These are phyloP conservation scores for Prolemur simus DNA, from an alignment of 2,113 vertebrate genomes.

Conservation along the genomic window DNA sequence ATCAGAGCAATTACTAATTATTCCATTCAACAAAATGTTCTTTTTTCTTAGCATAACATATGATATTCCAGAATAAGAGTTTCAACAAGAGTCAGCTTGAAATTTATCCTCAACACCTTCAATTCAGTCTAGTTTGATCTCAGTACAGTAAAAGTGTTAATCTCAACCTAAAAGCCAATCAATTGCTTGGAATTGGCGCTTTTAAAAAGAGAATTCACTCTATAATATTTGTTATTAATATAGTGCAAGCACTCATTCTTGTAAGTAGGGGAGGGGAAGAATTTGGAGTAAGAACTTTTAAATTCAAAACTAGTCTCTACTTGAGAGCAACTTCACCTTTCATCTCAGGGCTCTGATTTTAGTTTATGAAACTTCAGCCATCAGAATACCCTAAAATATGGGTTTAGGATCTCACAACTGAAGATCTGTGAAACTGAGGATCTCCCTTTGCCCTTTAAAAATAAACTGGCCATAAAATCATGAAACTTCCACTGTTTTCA, in stretches of 20 bases:
- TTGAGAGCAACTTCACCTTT: not conserved
- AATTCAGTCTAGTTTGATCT: not conserved
- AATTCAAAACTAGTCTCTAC: not conserved
- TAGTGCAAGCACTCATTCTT: not conserved
- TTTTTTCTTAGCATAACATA: slow-evolving; percentile 13
- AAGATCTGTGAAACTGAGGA: not conserved
- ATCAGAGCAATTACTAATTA: slow-evolving; percentile 44
- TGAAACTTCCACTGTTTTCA: slow-evolving; percentile 40
- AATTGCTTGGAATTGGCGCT: not conserved
- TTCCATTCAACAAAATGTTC: not conserved
- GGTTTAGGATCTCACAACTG: not conserved
- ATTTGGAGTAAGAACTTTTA: not conserved
- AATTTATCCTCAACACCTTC: not conserved
- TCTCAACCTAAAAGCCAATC: not conserved
- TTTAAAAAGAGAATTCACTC: not conserved
- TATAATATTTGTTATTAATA: not conserved
- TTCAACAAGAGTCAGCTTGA: slow-evolving; percentile 14
- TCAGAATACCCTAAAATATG: not conserved
- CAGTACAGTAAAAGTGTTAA: not conserved
- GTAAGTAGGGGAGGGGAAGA: not conserved
- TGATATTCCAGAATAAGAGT: slow-evolving; percentile 1
- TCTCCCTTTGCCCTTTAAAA: not conserved
- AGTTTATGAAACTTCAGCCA: not conserved
- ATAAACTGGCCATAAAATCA: slow-evolving; percentile 5
- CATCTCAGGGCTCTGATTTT: not conserved